Base-by-base conservation (phyloP, 2,113 vertebrate species). In the Platanista minor region DNA sequence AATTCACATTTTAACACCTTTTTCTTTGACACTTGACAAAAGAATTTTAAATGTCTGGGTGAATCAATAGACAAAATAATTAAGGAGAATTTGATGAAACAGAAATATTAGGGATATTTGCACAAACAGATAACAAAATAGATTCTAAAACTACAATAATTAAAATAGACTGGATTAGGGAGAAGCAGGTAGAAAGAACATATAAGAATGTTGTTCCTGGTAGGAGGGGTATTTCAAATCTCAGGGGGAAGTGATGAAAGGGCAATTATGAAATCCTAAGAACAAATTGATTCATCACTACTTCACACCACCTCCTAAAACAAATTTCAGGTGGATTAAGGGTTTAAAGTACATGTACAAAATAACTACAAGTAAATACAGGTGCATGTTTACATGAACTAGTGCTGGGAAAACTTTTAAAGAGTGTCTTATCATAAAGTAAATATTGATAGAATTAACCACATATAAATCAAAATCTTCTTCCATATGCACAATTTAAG, bases 181-280 rank as follows among this genome's bases (percentile, higher is more conserved):
- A 46, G 4, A 9, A 61, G 15, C 29, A 33, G 21, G 27, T 25
- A 62, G 41, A 46, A 86, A 57, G n/a, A 69, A 52, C 15, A 25
- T 13, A 0, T 0, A 33, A 6, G 27, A 59, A 59, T 20, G 2
- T 2, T 10, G 46, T 17, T 72, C 5, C 0, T 12, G 49, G 20
- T 8, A 4, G 15, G 59, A 77, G 6, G 23, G 27, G 8, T n/a
- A 36, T 46, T 74, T 66, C 3, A 36, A 10, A n/a, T 66, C n/a
- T 59, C 61, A 20, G 18, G 27, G 7, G 33, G 36, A 81, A 29
- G 36, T 2, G 25, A 31, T n/a, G 27, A 57, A 1, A 13, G 31
- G 75, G 25, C 46, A 31, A 2, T 2, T 0, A 52, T 33, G 27
- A 94, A 91, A 69, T 6, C 52, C 39, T 54, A 1, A 41, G 31